Percentiles rank a stretch among this genome's conserved stretches.
Conservation (phyloP, 2,888 invertebrate species). For the Charanyca ferruginea region DNA sequence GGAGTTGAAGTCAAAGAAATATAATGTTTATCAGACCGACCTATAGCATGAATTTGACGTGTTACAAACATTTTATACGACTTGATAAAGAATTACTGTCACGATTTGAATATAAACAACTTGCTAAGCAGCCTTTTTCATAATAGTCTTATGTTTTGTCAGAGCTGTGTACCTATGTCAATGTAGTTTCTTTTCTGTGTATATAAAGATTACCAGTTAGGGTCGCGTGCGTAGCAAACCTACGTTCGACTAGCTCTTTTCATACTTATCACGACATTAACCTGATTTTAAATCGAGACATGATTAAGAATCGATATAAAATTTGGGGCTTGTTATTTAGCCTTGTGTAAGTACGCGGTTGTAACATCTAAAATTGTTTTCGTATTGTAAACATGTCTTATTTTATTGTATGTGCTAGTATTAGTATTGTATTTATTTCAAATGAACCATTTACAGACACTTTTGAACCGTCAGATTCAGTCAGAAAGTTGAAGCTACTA, state of each 20-base stretch:
- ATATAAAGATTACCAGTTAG: not conserved
- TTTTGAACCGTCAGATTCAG: too few relatives aligned
- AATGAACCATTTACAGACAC: too few relatives aligned
- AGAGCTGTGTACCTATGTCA: not conserved
- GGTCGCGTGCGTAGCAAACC: not conserved
- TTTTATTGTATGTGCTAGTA: too few relatives aligned
- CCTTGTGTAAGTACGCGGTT: conserved; percentile 4
- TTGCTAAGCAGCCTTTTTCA: conserved; percentile 12
- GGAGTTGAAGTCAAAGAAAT: not conserved
- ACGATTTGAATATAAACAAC: not conserved
- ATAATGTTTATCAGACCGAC: not conserved
- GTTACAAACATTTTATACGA: not conserved
- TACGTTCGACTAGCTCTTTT: not conserved
- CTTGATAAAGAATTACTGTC: not conserved
- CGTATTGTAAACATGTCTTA: too few relatives aligned
- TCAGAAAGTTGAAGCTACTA: too few relatives aligned
- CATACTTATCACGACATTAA: not conserved
- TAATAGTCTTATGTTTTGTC: not conserved
- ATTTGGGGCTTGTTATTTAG: not conserved
- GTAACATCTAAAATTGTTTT: too few relatives aligned
- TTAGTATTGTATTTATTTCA: too few relatives aligned
- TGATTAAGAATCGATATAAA: not conserved
- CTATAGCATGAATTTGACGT: not conserved
- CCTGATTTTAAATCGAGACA: not conserved
- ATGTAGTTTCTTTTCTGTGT: not conserved